These are phyloP conservation scores for Deroplatys truncata DNA, from an alignment of 2,888 invertebrate genomes.

Conservation along the genomic window DNA sequence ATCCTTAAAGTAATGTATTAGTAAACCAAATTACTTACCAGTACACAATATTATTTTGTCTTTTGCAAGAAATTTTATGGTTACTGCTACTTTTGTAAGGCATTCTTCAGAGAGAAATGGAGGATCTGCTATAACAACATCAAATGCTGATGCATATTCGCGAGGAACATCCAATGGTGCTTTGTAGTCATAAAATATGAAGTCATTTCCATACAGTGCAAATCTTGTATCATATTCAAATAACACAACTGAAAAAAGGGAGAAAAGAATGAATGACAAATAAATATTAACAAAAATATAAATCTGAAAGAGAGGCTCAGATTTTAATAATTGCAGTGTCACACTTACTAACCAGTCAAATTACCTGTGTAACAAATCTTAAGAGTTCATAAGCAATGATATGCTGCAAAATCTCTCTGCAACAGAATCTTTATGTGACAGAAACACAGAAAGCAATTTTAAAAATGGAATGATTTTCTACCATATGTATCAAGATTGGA, in stretches of 20 bases:
- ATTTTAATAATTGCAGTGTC: too few species aligned
- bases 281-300: too few species aligned
- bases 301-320: too few species aligned
- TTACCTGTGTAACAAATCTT: too few species aligned
- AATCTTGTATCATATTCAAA: conserved; percentile 87
- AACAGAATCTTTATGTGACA: too few species aligned
- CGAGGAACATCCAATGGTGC: conserved; percentile 63
- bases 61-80: conserved; percentile 69
- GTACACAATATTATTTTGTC: conserved; percentile 83
- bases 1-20: too few species aligned
- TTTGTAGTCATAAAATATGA: conserved; percentile 85
- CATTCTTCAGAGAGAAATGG: conserved; percentile 94
- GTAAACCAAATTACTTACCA: conserved; percentile 48
- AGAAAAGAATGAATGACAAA: conserved; percentile 16
- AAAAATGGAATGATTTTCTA: too few species aligned
- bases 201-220: conserved; percentile 70
- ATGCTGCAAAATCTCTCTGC: too few species aligned
- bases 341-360: too few species aligned
- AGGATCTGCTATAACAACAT: conserved; percentile 88
- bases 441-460: too few species aligned
- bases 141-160: conserved; percentile 59
- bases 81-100: conserved; percentile 73
- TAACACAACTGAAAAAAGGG: conserved; percentile 57
- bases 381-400: too few species aligned
- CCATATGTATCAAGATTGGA: too few species aligned